A percentile compares a stretch with the other conserved stretches of the same genome.
Conservation (phyloP, 2,113 vertebrate genomes). For the Gasterosteus aculeatus region DNA sequence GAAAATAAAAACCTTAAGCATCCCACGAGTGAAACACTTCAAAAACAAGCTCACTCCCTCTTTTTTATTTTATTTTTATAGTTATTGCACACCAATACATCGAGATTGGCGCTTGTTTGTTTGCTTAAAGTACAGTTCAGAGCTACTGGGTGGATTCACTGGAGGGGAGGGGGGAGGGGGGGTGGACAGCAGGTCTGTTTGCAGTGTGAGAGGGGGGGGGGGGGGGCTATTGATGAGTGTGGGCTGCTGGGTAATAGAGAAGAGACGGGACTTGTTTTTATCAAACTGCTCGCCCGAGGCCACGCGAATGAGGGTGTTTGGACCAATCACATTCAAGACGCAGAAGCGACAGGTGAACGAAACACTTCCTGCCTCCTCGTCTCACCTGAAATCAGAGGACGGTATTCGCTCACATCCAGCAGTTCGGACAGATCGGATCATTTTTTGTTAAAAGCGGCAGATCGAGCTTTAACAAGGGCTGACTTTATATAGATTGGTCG, state of each 20-base stretch:
- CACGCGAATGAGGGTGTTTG: constrained; percentile 13
- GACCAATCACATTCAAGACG: constrained; percentile 19
- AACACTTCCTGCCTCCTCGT: not conserved
- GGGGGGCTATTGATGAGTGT: constrained; percentile 50
- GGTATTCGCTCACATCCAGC: not conserved
- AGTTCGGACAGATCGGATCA: no score
- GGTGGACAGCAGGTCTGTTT: constrained; percentile 56
- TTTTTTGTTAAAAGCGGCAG: not conserved
- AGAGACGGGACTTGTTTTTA: constrained; percentile 51
- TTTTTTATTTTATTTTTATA: no score
- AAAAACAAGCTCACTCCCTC: no score
- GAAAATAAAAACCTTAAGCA: not conserved
- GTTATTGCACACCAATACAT: not conserved
- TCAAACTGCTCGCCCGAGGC: constrained; percentile 47
- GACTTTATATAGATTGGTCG: constrained; percentile 45
- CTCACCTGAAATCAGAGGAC: not conserved
- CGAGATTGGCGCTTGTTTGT: constrained; percentile 40
- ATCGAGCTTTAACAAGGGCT: constrained; percentile 15
- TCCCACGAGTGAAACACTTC: no score
- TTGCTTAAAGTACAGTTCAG: constrained; percentile 29
- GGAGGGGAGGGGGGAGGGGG: constrained; percentile 1
- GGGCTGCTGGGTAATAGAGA: constrained; percentile 47
- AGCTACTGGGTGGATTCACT: constrained; percentile 40
- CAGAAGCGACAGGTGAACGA: not conserved
- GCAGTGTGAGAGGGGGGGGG: constrained; percentile 4